Percentiles rank a stretch among this genome's conserved stretches.
Evolutionary conservation across 2,113 vertebrate genomes (phyloP).

Genomic region (Chitala chitala): DNA sequence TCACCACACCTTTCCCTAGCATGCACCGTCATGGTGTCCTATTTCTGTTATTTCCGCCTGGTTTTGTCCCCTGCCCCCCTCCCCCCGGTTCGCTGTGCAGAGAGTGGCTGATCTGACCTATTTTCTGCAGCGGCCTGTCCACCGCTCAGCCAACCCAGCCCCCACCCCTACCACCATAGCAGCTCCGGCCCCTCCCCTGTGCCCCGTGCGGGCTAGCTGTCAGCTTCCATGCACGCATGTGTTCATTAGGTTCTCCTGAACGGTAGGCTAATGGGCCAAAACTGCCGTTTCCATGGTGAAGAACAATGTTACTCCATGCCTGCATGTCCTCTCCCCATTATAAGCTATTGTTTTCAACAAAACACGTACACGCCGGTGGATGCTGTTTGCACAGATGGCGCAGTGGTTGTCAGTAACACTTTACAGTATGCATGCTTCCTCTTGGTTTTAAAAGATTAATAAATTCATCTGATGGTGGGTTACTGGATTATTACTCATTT

Average conservation of each 20-base stretch:
- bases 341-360: not conserved
- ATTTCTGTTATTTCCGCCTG: not conserved
- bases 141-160: too few relatives aligned
- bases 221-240: slow-evolving; percentile 17
- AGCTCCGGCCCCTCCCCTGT: not conserved
- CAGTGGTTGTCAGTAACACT: not conserved
- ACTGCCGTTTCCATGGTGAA: slow-evolving; percentile 30
- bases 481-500: not conserved
- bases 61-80: not conserved
- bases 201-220: slow-evolving; percentile 19
- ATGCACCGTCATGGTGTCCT: not conserved
- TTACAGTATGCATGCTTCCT: not conserved
- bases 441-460: slow-evolving; percentile 3
- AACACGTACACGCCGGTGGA: not conserved
- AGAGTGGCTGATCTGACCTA: slow-evolving; percentile 22
- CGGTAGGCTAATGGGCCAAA: slow-evolving; percentile 21
- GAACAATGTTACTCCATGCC: slow-evolving; percentile 11
- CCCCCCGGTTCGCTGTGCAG: not conserved
- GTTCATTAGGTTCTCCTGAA: slow-evolving; percentile 20
- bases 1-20: not conserved
- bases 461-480: not conserved
- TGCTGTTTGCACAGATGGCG: not conserved
- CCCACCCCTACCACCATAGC: not conserved
- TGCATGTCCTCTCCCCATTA: slow-evolving; percentile 25
- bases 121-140: not conserved